Evolutionary conservation across 2,888 invertebrate genomes (phyloP), one percentile per base, ranked within the genome.

Genomic region (Noctuana brunneofusca): DNA sequence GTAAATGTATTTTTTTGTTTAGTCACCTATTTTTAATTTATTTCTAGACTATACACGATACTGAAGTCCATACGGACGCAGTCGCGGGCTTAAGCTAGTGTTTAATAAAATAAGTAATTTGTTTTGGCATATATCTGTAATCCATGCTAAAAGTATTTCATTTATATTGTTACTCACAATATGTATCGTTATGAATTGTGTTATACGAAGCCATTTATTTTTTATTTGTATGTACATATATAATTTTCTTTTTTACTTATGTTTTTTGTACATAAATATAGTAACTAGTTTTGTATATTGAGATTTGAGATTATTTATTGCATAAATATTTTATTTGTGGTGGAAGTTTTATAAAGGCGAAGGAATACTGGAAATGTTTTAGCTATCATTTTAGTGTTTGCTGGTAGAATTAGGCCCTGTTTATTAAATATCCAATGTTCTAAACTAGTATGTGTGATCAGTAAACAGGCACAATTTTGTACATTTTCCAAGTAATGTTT

Each of bases 401-500:
- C 38, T 18, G 50, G 9, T 50, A 49, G 11, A 32, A 12, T 12
- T 20, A 35, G n/a, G 18, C 32, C 32, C 46, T 11, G 48, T 48
- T 57, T 54, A 3, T 53, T 35, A 18, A 43, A 54, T 41, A 60
- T 27, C 12, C 32, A 38, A 48, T 24, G 35, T 48, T 49, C 18
- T 35, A 53, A 46, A 46, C 32, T 57, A 55, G 41, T 16, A 38
- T 43, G 52, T 58, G 46, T 63, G 52, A 71, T 67, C 65, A 74
- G 69, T 74, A 71, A 78, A 76, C 73, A 77, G 80, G 88, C 89
- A 89, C 89, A 89, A 89, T 88, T 89, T 89, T 89, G 87, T 89
- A 90, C 86, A 88, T 88, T 86, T 89, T 87, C 81, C 89, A 88
- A 84, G 84, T 89, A 88, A 89, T 87, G 81, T 87, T 86, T 87